Percentiles rank a stretch among this genome's conserved stretches.
These are phyloP conservation scores for Psittacara wagleri DNA, from an alignment of 2,113 vertebrate species.

Conservation along the genomic window DNA sequence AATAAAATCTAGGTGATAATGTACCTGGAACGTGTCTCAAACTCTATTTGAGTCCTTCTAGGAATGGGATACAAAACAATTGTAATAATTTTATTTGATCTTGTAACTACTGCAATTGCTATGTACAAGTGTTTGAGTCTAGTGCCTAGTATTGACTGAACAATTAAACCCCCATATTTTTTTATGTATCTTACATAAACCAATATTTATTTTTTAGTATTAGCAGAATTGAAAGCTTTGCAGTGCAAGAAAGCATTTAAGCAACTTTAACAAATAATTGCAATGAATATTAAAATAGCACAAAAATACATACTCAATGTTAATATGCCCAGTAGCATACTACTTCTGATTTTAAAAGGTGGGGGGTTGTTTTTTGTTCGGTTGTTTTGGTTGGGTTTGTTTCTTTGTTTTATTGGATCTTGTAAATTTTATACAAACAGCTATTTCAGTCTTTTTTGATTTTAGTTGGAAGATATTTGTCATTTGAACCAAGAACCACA, in stretches of 20 bases:
- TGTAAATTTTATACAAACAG: not conserved
- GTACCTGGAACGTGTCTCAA: not conserved
- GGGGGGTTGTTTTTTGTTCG: fast-evolving
- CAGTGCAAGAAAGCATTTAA: not conserved
- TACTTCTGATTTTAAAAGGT: not conserved
- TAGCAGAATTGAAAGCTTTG: not conserved
- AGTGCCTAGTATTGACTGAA: not conserved
- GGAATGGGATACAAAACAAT: not conserved
- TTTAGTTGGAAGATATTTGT: not conserved
- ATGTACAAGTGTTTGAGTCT: not conserved
- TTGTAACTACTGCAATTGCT: not conserved
- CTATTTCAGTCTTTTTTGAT: not conserved
- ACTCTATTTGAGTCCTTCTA: not conserved
- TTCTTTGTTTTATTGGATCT: not conserved
- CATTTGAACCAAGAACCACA: not conserved
- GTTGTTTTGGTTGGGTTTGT: not conserved
- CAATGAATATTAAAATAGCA: not conserved
- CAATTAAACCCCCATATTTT: not conserved
- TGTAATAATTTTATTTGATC: not conserved
- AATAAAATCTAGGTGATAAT: slow-evolving; percentile 11
- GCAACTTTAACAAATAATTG: not conserved
- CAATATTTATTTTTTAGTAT: not conserved
- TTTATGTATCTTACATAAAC: not conserved
- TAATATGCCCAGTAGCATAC: not conserved
- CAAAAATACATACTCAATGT: not conserved